Evolutionary conservation across 2,797 vertebrate species (phyloP).

Genomic region (Galago senegalensis): DNA sequence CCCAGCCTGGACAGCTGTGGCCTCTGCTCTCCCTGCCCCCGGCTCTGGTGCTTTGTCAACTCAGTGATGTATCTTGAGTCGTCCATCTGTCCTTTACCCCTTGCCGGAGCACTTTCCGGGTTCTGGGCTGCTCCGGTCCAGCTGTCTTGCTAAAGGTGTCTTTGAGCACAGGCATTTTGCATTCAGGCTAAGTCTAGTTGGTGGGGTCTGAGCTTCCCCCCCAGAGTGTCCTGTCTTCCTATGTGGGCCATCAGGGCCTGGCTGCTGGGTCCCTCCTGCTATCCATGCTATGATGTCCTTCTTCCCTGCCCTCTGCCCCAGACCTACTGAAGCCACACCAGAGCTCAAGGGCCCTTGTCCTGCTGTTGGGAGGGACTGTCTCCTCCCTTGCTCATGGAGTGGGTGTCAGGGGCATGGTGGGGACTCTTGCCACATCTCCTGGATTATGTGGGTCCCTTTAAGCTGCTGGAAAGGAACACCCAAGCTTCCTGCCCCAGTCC

Average conservation of each 20-base stretch:
- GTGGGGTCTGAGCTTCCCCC: too few relatives aligned
- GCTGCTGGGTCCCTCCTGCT: background rate
- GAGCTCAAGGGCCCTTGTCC: background rate
- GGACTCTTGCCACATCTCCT: background rate
- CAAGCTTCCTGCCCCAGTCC: background rate
- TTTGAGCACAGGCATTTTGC: background rate
- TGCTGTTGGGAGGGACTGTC: background rate
- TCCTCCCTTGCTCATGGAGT: background rate
- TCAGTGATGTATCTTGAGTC: background rate
- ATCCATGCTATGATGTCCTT: background rate
- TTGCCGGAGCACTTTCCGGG: too few relatives aligned
- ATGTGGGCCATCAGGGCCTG: background rate
- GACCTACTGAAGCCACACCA: too few relatives aligned
- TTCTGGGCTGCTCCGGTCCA: background rate
- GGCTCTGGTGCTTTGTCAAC: too few relatives aligned
- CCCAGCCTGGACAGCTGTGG: too few relatives aligned
- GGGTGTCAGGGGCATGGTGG: accelerated
- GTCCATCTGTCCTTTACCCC: background rate
- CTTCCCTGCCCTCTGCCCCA: background rate
- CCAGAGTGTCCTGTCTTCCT: background rate
- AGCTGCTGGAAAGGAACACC: background rate
- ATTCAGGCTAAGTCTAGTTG: background rate
- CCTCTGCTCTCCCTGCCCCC: background rate
- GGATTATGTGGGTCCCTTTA: background rate
- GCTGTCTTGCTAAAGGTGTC: background rate